Conservation (phyloP, 2,797 vertebrate species). For the Sarcophilus harrisii region DNA sequence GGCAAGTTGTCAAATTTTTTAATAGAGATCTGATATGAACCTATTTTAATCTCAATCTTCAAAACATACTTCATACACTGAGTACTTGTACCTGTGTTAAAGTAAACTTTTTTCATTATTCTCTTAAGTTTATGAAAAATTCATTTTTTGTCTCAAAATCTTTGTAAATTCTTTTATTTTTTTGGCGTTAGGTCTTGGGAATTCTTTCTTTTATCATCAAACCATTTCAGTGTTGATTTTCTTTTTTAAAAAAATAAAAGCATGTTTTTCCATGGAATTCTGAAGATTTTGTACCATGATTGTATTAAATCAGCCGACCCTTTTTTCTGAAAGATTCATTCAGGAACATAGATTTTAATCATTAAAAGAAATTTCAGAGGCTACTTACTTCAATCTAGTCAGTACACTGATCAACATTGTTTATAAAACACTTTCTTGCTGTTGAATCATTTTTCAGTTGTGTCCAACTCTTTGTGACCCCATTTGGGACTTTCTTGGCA, state of each 20-base stretch:
- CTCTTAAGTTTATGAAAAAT: background rate
- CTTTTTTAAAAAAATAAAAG: background rate
- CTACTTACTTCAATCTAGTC: background rate
- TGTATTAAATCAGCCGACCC: background rate
- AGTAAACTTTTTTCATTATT: background rate
- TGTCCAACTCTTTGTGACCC: background rate
- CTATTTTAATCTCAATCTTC: background rate
- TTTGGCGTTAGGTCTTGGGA: background rate
- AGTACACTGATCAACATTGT: background rate
- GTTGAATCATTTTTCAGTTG: background rate
- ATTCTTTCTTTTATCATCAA: background rate
- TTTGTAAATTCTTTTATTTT: background rate
- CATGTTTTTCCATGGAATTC: background rate
- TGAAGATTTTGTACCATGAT: background rate
- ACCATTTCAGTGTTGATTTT: background rate
- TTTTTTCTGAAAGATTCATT: background rate
- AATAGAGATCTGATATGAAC: background rate
- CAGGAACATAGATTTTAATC: background rate
- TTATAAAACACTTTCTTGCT: background rate
- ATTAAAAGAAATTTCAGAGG: background rate
- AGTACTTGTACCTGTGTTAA: background rate
- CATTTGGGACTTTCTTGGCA: background rate
- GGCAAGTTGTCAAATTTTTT: background rate
- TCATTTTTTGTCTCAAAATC: background rate
- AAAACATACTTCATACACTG: background rate